Base-by-base conservation (phyloP, 1,140 invertebrate genomes). In the Trigoniulus corallinus region DNA sequence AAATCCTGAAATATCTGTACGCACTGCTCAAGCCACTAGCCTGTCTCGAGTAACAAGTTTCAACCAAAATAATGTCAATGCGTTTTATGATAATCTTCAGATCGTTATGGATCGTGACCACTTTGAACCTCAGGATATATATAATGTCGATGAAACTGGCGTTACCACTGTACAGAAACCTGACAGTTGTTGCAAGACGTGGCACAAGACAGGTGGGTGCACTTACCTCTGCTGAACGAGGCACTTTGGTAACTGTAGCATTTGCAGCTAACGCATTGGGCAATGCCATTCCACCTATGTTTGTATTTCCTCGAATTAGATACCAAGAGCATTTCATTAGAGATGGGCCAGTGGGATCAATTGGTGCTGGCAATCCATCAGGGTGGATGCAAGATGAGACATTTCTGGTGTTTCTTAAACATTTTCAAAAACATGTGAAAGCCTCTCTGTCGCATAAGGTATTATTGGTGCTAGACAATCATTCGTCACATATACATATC, bases 1-100 rank as follows among this genome's bases (percentile, higher is more conserved):
- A 56, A 63, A 72, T 51, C 60, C 61, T 13, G 47, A 52, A 52
- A 52, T 74, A 20, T 68, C 66, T 21, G 48, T 71, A 25, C 55
- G 65, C 27, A 59, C 48, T 52, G 65, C 66, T 49, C 60, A 69
- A 53, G 62, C 63, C 54, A 68, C 68, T 12, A 68, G 67, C 47
- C 53, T 70, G 15, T 58, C 65, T 21, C 60, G 69, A 56, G 65
- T 66, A 15, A 69, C 67, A 15, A 66, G 64, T 47, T 72, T 72
- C 55, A 74, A 74, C 57, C 63, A 64, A 70, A 59, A 24, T 4
- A 72, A 70, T 50, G 61, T 68, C 1, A 40, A 34, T 12, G 41
- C 47, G 25, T 70, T 69, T 60, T 69, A 57, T 59, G 53, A 61
- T 22, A 65, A 64, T 53, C 59, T 64, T 18, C 48, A 63, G 42